phyloP scores from a whole-genome alignment of 2,888 invertebrate genomes.

The Gryllus longicercus region DNA sequence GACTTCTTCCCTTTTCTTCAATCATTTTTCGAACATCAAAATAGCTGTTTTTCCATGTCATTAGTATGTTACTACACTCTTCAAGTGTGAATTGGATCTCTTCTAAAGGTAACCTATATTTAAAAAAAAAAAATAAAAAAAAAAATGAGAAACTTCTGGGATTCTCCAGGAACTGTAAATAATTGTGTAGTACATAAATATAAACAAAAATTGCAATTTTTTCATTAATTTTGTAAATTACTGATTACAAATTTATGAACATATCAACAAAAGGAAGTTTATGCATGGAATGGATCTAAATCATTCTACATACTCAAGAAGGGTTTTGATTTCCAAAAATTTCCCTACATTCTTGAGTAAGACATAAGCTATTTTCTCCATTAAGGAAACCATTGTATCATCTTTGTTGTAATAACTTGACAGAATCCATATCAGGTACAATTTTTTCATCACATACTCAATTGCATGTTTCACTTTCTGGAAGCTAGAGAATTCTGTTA shows the following conservation, averaged over 20 bases:
- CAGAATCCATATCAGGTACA: neutral
- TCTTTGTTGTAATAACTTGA: neutral
- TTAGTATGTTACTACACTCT: neutral
- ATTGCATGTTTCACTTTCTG: neutral
- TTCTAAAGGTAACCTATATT: conserved; percentile 1
- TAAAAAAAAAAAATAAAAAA: neutral
- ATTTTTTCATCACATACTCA: neutral
- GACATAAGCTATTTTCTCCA: neutral
- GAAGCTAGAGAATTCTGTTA: neutral
- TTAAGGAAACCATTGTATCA: neutral
- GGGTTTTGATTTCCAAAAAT: neutral
- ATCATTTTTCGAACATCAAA: neutral
- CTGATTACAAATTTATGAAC: neutral
- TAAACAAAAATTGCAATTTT: no score
- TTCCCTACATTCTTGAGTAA: neutral
- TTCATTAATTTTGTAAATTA: neutral
- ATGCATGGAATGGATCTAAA: neutral
- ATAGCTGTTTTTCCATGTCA: neutral
- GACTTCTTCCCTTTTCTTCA: neutral
- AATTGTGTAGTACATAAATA: no score
- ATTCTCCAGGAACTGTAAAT: no score
- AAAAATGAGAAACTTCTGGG: no score
- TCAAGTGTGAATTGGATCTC: neutral
- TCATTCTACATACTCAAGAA: neutral
- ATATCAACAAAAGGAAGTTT: neutral